Conservation (phyloP, 2,888 invertebrate genomes). For the Sisyra nigra region DNA sequence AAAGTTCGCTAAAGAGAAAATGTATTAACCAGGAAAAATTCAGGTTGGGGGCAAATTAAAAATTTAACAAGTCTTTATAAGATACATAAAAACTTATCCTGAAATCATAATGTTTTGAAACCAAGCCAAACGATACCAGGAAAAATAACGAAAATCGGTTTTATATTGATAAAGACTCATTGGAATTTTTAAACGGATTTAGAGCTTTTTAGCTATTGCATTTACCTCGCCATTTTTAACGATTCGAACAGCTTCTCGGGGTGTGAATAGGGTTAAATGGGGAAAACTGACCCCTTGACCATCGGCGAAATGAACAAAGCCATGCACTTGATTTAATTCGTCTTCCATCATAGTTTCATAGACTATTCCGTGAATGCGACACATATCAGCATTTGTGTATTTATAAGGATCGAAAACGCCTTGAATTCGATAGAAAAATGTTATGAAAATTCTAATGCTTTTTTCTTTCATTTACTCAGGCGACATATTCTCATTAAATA, state of each 20-base stretch:
- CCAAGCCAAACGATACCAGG: too few relatives aligned
- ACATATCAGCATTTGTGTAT: constrained; percentile 62
- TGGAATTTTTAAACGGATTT: too few relatives aligned
- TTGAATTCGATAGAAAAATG: constrained; percentile 20
- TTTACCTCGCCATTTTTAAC: constrained; percentile 65
- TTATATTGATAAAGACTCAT: too few relatives aligned
- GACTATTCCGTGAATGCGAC: constrained; percentile 56
- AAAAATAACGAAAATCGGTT: too few relatives aligned
- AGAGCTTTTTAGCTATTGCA: background rate
- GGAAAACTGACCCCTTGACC: constrained; percentile 58
- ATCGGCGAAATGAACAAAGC: constrained; percentile 64
- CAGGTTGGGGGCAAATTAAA: too few relatives aligned
- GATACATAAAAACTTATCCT: too few relatives aligned
- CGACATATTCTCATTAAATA: too few relatives aligned
- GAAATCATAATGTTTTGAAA: too few relatives aligned
- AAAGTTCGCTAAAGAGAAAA: constrained; percentile 43
- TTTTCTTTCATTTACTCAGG: too few relatives aligned
- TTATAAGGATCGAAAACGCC: constrained; percentile 65
- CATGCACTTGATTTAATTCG: constrained; percentile 63
- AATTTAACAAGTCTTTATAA: too few relatives aligned
- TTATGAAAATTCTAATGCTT: too few relatives aligned
- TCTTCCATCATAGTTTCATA: constrained; percentile 70
- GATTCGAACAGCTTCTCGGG: constrained; percentile 60
- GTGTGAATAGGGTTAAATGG: constrained; percentile 60
- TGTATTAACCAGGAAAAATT: too few relatives aligned